A percentile compares a stretch with the other conserved stretches of the same genome.
Evolutionary conservation across 1,140 invertebrate species (phyloP).

Genomic region (Mizuhopecten yessoensis): DNA sequence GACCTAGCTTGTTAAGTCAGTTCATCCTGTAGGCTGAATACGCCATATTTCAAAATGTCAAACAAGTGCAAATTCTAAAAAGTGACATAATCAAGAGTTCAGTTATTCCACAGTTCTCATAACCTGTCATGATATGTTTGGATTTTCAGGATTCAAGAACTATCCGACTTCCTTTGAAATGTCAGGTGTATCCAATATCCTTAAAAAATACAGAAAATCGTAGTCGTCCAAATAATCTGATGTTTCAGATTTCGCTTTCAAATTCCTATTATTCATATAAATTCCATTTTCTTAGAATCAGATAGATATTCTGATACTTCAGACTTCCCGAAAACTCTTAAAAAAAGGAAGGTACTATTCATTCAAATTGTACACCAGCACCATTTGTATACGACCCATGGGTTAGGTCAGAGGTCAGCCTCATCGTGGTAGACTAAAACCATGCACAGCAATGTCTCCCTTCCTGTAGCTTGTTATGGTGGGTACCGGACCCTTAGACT

Average conservation of each 20-base stretch:
- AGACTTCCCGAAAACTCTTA: background rate
- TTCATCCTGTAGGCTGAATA: background rate
- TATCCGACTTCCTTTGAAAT: background rate
- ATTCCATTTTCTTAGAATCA: background rate
- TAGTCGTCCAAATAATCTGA: background rate
- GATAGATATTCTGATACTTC: background rate
- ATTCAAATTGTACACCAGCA: background rate
- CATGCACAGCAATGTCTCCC: constrained; percentile 80
- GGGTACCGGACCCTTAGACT: constrained; percentile 69
- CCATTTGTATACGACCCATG: background rate
- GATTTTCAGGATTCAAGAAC: too few species aligned
- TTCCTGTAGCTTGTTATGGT: constrained; percentile 78
- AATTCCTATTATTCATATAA: background rate
- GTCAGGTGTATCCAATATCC: background rate
- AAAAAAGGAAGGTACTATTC: background rate
- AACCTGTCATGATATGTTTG: background rate
- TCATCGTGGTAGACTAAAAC: constrained; percentile 70
- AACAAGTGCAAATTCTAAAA: background rate
- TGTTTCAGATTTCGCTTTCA: background rate
- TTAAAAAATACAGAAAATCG: background rate
- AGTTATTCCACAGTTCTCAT: background rate
- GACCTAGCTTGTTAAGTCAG: too few species aligned
- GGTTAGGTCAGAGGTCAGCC: background rate
- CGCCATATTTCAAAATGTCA: background rate
- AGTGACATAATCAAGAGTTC: background rate